phyloP scores from a whole-genome alignment of 2,113 vertebrate species.

The Lampris incognitus region DNA sequence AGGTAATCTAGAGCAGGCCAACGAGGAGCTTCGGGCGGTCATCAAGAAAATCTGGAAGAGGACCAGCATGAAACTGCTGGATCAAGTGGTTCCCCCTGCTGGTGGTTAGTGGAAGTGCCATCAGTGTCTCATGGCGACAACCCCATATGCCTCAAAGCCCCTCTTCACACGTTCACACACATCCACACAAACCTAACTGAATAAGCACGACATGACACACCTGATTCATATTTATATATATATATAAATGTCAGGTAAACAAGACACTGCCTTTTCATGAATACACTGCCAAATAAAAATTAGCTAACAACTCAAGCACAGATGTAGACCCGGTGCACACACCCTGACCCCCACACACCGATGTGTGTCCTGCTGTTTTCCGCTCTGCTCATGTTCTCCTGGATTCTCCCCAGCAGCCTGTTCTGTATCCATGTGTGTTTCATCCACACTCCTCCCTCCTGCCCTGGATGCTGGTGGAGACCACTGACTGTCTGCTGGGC shows the following conservation, averaged over 20 bases:
- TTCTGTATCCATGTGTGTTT: constrained; percentile 63
- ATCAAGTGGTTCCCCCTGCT: constrained; percentile 98
- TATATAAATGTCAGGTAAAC: constrained; percentile 29
- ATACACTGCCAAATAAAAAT: background rate
- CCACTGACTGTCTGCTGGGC: constrained; percentile 69
- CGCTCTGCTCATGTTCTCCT: constrained; percentile 68
- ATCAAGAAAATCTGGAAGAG: constrained; percentile 99
- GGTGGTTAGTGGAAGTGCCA: constrained; percentile 89
- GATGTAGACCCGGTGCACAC: background rate
- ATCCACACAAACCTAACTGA: constrained; percentile 10
- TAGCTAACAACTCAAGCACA: background rate
- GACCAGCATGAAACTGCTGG: constrained; percentile 98
- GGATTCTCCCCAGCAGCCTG: constrained; percentile 63
- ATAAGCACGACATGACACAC: constrained; percentile 18
- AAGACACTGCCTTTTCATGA: constrained; percentile 11
- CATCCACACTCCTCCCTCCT: constrained; percentile 55
- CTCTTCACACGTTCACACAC: constrained; percentile 27
- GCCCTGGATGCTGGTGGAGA: constrained; percentile 64
- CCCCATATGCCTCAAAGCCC: constrained; percentile 15
- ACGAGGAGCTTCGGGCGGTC: constrained; percentile 96
- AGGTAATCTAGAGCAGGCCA: constrained; percentile 99
- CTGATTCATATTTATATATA: constrained; percentile 22
- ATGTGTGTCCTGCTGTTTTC: constrained; percentile 59
- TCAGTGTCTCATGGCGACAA: constrained; percentile 25
- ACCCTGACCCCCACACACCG: constrained; percentile 3